Conservation (phyloP, 2,113 vertebrate genomes). For the Rhea pennata region DNA sequence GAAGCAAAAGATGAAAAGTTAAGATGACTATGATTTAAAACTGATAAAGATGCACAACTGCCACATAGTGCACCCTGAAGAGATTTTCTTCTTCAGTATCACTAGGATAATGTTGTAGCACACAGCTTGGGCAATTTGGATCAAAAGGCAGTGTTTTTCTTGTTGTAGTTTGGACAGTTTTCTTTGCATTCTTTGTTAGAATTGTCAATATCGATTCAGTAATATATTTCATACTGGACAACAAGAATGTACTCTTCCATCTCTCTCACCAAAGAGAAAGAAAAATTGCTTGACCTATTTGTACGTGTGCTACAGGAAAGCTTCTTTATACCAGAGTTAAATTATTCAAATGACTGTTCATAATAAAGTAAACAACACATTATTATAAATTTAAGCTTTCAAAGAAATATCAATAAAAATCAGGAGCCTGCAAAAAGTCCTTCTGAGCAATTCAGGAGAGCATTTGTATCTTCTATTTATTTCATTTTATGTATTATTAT, state of each 20-base stretch:
- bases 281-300: background rate
- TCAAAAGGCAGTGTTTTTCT: background rate
- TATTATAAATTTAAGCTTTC: background rate
- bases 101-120: background rate
- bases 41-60: background rate
- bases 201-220: background rate
- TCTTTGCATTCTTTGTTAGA: background rate
- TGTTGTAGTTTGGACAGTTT: background rate
- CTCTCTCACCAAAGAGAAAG: background rate
- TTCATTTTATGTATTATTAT: background rate
- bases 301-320: background rate
- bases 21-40: background rate
- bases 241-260: background rate
- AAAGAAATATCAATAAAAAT: background rate
- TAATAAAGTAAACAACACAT: background rate
- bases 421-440: background rate
- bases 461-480: background rate
- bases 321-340: background rate
- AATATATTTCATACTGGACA: background rate
- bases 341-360: background rate
- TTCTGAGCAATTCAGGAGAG: background rate
- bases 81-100: background rate
- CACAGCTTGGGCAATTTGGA: background rate
- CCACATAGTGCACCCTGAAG: background rate
- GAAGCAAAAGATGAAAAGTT: background rate